Percentiles rank a stretch among this genome's conserved stretches.
Evolutionary conservation across 2,797 vertebrate species (phyloP).

Genomic region (Melanogrammus aeglefinus): DNA sequence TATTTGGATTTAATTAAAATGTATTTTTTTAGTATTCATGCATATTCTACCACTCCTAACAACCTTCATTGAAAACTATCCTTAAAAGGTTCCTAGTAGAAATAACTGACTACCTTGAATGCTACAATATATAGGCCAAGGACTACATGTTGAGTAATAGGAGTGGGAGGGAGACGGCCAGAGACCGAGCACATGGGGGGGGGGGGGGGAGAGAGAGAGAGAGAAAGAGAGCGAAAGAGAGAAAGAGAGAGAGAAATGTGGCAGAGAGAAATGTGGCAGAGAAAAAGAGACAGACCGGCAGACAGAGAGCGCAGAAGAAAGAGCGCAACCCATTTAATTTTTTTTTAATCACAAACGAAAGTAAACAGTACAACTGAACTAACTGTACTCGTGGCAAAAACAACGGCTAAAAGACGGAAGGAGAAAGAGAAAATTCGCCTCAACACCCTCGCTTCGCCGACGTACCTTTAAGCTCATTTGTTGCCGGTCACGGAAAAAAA

Average conservation of each 20-base stretch:
- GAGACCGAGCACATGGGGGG: conserved; percentile 3
- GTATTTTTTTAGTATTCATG: not conserved
- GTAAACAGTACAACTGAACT: not conserved
- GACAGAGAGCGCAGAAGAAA: conserved; percentile 9
- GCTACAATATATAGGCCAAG: conserved; percentile 33
- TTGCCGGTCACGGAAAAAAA: conserved; percentile 55
- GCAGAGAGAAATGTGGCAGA: not conserved
- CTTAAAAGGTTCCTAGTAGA: conserved; percentile 20
- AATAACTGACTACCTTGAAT: conserved; percentile 44
- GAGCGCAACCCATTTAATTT: not conserved
- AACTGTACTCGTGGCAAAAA: not conserved
- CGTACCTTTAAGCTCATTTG: conserved; percentile 83
- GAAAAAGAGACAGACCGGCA: conserved; percentile 3
- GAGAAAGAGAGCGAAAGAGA: not conserved
- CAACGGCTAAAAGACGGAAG: not conserved
- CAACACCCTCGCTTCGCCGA: conserved; percentile 26
- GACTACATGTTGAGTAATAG: conserved; percentile 26
- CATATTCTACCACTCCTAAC: too few relatives aligned
- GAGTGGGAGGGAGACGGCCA: conserved; percentile 22
- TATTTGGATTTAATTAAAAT: not conserved
- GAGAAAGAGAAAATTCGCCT: conserved; percentile 20
- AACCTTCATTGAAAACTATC: not conserved
- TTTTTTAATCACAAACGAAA: not conserved
- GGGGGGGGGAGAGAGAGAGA: too few relatives aligned
- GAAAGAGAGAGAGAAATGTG: too few relatives aligned